Conservation (phyloP, 2,797 vertebrate genomes). For the Gobio occitaniae region DNA sequence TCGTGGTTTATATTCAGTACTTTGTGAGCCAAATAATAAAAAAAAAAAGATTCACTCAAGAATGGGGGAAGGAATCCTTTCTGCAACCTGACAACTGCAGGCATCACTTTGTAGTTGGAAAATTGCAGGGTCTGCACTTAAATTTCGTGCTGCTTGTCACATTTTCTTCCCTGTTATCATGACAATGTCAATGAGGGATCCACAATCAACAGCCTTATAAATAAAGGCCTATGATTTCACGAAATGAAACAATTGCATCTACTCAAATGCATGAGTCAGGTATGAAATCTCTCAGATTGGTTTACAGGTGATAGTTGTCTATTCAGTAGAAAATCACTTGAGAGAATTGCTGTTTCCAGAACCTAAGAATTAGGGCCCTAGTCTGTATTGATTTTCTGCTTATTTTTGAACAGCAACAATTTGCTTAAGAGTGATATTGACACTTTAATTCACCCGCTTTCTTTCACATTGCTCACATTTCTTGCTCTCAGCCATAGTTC, state of each 20-base stretch:
- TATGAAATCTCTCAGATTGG: conserved; percentile 37
- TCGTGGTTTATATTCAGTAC: neutral
- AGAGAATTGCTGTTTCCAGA: conserved; percentile 22
- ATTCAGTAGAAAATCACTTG: conserved; percentile 32
- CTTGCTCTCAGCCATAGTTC: neutral
- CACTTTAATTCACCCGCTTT: conserved; percentile 9
- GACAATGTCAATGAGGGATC: conserved; percentile 13
- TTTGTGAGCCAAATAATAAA: neutral
- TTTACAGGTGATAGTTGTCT: conserved; percentile 32
- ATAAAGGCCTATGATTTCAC: conserved; percentile 39
- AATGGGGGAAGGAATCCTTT: neutral
- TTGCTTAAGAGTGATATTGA: conserved; percentile 39
- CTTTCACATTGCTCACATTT: neutral
- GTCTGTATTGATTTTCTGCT: conserved; percentile 36
- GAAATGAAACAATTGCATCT: conserved; percentile 47
- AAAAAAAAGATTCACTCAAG: conserved; percentile 9
- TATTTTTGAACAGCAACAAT: conserved; percentile 33
- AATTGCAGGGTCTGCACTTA: conserved; percentile 41
- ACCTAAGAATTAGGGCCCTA: conserved; percentile 4
- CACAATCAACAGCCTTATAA: conserved; percentile 42
- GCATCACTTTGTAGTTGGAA: conserved; percentile 35
- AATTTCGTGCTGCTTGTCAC: conserved; percentile 7
- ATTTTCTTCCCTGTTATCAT: conserved; percentile 35
- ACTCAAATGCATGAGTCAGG: conserved; percentile 29
- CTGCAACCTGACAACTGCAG: conserved; percentile 4